Conservation (phyloP, 2,888 invertebrate species). For the Drosophila formosana region DNA sequence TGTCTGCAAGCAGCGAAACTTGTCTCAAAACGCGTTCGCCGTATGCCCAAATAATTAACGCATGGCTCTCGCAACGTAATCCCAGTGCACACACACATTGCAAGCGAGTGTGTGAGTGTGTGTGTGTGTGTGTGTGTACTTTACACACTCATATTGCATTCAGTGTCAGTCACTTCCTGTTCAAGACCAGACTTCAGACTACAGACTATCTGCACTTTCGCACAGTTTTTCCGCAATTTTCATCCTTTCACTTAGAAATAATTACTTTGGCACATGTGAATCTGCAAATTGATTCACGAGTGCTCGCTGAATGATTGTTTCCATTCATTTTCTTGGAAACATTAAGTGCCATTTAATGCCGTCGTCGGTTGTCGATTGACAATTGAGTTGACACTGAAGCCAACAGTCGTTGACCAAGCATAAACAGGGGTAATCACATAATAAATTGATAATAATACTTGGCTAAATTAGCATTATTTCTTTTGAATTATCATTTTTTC, state of each 20-base stretch:
- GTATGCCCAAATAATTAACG: slow-evolving; percentile 42
- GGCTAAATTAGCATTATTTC: not conserved
- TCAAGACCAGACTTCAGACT: slow-evolving; percentile 15
- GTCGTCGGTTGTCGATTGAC: too few species aligned
- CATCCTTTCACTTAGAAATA: slow-evolving; percentile 47
- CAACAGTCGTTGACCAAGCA: slow-evolving; percentile 21
- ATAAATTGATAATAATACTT: not conserved
- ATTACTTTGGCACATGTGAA: slow-evolving; percentile 32
- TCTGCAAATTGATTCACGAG: slow-evolving; percentile 15
- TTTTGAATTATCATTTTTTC: not conserved
- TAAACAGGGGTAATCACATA: slow-evolving; percentile 1
- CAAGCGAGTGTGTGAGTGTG: not conserved
- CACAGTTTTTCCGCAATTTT: slow-evolving; percentile 45
- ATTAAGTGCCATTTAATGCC: not conserved
- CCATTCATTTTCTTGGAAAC: slow-evolving; percentile 1
- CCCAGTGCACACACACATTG: slow-evolving; percentile 23
- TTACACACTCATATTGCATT: slow-evolving; percentile 22
- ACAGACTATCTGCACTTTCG: slow-evolving; percentile 33
- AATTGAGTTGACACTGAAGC: slow-evolving; percentile 8
- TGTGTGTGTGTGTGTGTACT: slow-evolving; percentile 1
- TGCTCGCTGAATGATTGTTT: slow-evolving; percentile 12
- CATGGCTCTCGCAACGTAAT: slow-evolving; percentile 19
- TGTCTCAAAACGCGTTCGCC: slow-evolving; percentile 34
- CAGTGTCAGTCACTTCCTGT: slow-evolving; percentile 43
- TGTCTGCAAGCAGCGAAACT: slow-evolving; percentile 22